Evolutionary conservation across 2,797 vertebrate species (phyloP).

Genomic region (Acanthis flammea): DNA sequence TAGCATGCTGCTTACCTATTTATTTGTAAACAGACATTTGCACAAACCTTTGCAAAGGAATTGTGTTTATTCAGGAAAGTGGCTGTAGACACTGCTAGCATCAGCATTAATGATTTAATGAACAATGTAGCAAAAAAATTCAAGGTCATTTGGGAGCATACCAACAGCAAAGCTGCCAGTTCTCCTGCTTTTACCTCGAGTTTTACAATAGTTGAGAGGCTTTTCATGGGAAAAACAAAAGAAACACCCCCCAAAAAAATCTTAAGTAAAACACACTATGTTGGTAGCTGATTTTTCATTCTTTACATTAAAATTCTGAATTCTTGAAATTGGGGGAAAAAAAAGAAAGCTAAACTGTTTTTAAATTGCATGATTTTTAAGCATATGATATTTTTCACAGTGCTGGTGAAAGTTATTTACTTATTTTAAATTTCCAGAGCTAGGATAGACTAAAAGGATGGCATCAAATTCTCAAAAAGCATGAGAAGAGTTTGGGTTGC

Average conservation of each 20-base stretch:
- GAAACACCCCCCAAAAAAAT: rapidly evolving
- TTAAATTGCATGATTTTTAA: not conserved
- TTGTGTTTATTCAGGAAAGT: not conserved
- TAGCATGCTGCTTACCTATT: not conserved
- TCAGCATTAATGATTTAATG: not conserved
- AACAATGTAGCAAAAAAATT: not conserved
- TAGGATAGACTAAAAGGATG: not conserved
- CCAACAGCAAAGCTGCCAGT: not conserved
- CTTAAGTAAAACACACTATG: not conserved
- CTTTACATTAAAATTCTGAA: not conserved
- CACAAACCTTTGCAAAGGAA: not conserved
- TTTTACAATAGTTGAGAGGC: not conserved
- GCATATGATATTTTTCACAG: not conserved
- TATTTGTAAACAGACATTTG: not conserved
- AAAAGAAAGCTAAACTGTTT: not conserved
- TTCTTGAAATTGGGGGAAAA: not conserved
- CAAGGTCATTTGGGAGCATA: not conserved
- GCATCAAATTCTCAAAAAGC: not conserved
- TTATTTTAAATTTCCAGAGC: not conserved
- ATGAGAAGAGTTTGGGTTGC: not conserved
- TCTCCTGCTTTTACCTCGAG: not conserved
- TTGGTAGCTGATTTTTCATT: not conserved
- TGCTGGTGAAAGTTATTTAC: not conserved
- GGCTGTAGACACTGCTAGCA: not conserved
- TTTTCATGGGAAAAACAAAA: not conserved